Base-by-base conservation (phyloP, 2,888 invertebrate species). In the Zootermopsis nevadensis region DNA sequence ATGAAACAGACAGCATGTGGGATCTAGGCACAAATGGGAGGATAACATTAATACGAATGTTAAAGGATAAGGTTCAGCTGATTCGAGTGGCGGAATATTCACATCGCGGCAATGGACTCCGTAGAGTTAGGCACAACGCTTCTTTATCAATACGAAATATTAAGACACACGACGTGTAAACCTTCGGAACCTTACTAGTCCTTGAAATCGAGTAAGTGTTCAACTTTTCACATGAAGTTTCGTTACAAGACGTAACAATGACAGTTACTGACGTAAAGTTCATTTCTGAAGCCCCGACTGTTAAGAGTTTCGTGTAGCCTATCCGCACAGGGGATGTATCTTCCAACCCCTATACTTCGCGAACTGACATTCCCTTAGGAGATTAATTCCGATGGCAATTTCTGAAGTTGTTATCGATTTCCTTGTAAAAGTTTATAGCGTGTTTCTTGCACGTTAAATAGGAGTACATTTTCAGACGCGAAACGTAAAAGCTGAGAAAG, bases 371-470 rank as follows among this genome's bases (percentile, higher is more conserved):
- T 27, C 66, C 30, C 69, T 33, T 35, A 35, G 67, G 74, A 82
- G 82, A 80, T 84, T 84, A 84, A 84, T 82, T 84, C 66, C 77
- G 80, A 82, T 76, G 82, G 80, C 81, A 80, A 79, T 84, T 82
- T 84, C 72, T 48, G 24, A 83, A 83, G 76, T 84, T 80, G 69
- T 27, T 66, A 84, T 84, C 77, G 84, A 82, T 82, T 84, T 72
- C 60, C 1, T 76, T n/a, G 76, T 35, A 24, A 79, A 53, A 79
- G 7, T 79, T 80, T 80, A 80, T 80, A 35, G 66, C 67, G 15
- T 67, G 27, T 67, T 35, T 7, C 69, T 7, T 27, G 60, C 69
- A 69, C 31, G 69, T 22, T 33, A 30, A 33, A 19, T 31, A 33
- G n/a, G 67, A 4, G 4, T 33, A 69, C 69, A 15, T 31, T 1